phyloP scores from a whole-genome alignment of 2,888 invertebrate genomes.

The Arenicola marina region DNA sequence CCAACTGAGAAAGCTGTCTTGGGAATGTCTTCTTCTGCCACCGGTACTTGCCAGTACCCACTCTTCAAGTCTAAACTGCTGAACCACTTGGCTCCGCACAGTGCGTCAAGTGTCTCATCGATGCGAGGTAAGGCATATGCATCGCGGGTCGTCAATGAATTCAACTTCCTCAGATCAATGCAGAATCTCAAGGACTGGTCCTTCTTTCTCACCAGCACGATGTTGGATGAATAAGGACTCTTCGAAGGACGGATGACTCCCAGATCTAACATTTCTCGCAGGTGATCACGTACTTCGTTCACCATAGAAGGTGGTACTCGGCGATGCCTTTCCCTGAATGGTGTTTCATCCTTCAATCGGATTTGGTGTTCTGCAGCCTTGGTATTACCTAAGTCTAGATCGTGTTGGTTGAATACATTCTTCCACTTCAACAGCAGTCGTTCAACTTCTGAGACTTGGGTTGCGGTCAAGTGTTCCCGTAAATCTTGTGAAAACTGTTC shows the following conservation, averaged over 20 bases:
- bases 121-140: neutral
- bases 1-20: constrained; percentile 1
- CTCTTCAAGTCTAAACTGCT: neutral
- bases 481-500: no score
- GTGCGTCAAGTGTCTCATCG: neutral
- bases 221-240: constrained; percentile 2
- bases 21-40: neutral
- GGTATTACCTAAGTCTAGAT: neutral
- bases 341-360: neutral
- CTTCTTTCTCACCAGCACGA: neutral
- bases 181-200: neutral
- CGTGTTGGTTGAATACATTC: neutral
- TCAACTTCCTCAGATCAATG: neutral
- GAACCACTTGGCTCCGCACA: neutral
- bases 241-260: neutral
- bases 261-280: neutral
- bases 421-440: neutral
- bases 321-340: neutral
- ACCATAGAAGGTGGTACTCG: neutral
- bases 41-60: neutral
- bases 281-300: neutral
- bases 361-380: neutral
- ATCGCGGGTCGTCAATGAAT: neutral
- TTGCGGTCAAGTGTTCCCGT: no score
- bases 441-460: neutral